Base-by-base conservation (phyloP, 2,113 vertebrate species). In the Xenotilapia leptura region DNA sequence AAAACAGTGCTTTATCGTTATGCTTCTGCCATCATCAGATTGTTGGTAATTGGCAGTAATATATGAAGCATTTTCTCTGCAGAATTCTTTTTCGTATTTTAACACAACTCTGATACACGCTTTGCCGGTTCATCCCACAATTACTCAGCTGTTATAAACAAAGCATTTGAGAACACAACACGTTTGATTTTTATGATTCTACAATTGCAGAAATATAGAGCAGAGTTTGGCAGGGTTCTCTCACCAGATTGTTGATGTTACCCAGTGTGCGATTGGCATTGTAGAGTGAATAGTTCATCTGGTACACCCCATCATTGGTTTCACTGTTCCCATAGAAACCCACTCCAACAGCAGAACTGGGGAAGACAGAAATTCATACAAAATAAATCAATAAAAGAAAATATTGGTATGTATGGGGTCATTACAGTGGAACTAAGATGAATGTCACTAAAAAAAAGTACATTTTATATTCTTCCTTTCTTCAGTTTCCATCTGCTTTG, bases 271-370 rank as follows among this genome's bases (percentile, higher is more conserved):
- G 98, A 97, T 99, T 99, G 89, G 97, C 98, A 1, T 97, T 97
- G 93, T 97, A 96, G 94, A 99, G 94, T 85, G 98, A 97, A 77
- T 98, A 98, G 94, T 98, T 97, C 92, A 99, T 96, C 96, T 98
- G 98, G 96, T 98, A 97, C 49, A 98, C 93, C 2, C 98, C 98
- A 1, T 99, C 98, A 0, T 98, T 98, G 95, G 98, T 97, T 96
- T 99, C 97, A 2, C 99, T 99, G 97, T 99, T 99, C 84, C 99
- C 99, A 36, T 99, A 99, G 96, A 99, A 99, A 96, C 99, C 99
- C 40, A 98, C 82, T 21, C 98, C 98, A 2, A 99, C 97, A 0
- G 98, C 98, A 13, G 96, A 97, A n/a, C 99, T 99, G 90, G 60
- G 82, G 68, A 85, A 90, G 88, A 75, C 68, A 83, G 21, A 81